Conservation (phyloP, 2,113 vertebrate species). For the Nothobranchius kuhntae region DNA sequence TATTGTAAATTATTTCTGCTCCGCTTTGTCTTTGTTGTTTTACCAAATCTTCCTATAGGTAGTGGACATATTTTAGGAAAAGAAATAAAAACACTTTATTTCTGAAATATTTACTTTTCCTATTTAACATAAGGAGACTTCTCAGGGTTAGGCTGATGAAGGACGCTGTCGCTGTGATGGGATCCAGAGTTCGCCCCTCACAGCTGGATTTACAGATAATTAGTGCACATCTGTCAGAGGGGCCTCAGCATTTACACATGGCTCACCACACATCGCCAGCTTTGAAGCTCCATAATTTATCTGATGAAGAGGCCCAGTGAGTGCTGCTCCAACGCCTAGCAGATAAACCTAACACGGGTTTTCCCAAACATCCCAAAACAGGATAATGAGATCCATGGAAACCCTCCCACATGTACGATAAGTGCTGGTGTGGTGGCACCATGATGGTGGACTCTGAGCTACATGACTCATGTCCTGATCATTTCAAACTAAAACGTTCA, state of each 20-base stretch:
- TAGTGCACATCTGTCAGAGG: conserved; percentile 53
- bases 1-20: conserved; percentile 12
- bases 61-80: too few species aligned
- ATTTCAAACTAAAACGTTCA: too few species aligned
- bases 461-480: not conserved
- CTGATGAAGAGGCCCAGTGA: conserved; percentile 42
- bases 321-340: conserved; percentile 24
- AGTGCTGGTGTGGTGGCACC: conserved; percentile 20
- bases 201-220: conserved; percentile 50
- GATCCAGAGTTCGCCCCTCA: conserved; percentile 39
- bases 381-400: conserved; percentile 53
- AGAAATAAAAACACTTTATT: too few species aligned
- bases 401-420: conserved; percentile 37
- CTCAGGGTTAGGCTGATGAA: conserved; percentile 11
- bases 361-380: conserved; percentile 50
- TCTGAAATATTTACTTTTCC: too few species aligned
- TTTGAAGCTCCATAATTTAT: conserved; percentile 54
- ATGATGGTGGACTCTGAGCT: not conserved
- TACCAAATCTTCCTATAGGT: too few species aligned
- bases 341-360: conserved; percentile 51
- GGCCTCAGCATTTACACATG: conserved; percentile 67
- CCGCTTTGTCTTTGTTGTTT: too few species aligned
- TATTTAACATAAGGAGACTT: not conserved
- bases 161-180: conserved; percentile 41
- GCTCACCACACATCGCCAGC: conserved; percentile 34